Percentiles rank a stretch among this genome's conserved stretches.
These are phyloP conservation scores for Miniopterus natalensis DNA, from an alignment of 2,113 vertebrate species.

Conservation along the genomic window DNA sequence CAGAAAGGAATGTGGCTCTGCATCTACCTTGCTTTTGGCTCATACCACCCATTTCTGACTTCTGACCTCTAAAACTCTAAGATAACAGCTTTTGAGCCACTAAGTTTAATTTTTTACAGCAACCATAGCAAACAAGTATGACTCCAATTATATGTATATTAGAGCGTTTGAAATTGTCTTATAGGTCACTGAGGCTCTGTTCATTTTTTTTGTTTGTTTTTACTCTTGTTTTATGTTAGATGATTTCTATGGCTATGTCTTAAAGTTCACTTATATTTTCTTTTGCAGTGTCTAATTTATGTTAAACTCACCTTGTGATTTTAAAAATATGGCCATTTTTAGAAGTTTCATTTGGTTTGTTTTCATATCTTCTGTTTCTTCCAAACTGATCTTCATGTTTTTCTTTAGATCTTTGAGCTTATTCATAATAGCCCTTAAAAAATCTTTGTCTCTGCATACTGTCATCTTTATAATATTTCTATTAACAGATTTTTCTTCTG, in stretches of 20 bases:
- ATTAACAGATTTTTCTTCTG: not conserved
- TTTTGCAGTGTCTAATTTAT: not conserved
- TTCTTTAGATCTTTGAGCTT: not conserved
- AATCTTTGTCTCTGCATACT: not conserved
- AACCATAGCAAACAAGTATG: not conserved
- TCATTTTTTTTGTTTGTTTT: not conserved
- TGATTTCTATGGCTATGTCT: not conserved
- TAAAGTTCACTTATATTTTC: not conserved
- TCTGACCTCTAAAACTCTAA: not conserved
- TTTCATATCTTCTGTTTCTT: constrained; percentile 15
- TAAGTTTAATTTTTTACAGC: not conserved
- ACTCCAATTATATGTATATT: not conserved
- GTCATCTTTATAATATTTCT: not conserved
- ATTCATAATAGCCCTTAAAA: not conserved
- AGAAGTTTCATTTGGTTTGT: not conserved
- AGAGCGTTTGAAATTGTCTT: not conserved
- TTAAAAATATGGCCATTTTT: not conserved
- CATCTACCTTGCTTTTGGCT: not conserved
- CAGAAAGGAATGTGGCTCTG: not conserved
- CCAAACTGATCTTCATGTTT: not conserved
- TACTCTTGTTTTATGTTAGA: not conserved
- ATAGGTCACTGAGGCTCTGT: not conserved
- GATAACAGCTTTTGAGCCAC: not conserved
- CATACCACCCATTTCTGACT: not conserved
- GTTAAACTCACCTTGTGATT: not conserved